A percentile compares a stretch with the other conserved stretches of the same genome.
These are phyloP conservation scores for Macrotus californicus DNA, from an alignment of 2,113 vertebrate genomes.

Conservation along the genomic window DNA sequence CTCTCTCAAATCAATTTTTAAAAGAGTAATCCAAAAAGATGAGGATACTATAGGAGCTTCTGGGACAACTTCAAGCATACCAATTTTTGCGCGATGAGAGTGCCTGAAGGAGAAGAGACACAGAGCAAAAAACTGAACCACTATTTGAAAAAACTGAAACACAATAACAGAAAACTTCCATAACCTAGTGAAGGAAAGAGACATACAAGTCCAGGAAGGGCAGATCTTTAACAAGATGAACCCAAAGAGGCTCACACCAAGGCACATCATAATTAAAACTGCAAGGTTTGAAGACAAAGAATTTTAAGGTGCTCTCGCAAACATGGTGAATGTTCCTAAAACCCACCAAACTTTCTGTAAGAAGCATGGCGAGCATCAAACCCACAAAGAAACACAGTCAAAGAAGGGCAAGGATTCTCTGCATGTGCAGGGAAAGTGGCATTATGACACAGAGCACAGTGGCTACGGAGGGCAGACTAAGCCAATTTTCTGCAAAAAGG, in stretches of 20 bases:
- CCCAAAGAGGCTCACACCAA: background rate
- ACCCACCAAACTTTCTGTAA: too few relatives aligned
- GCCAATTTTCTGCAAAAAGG: too few relatives aligned
- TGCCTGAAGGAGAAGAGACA: background rate
- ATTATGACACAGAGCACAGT: too few relatives aligned
- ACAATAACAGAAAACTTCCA: background rate
- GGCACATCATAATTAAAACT: background rate
- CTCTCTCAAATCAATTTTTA: too few relatives aligned
- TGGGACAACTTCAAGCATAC: background rate
- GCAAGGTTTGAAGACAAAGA: background rate
- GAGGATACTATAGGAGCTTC: background rate
- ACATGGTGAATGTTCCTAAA: too few relatives aligned
- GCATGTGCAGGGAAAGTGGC: too few relatives aligned
- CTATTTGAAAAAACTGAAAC: background rate
- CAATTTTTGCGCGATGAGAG: background rate
- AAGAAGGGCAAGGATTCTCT: too few relatives aligned
- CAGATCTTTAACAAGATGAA: background rate
- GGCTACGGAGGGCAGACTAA: too few relatives aligned
- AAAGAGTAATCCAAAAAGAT: background rate
- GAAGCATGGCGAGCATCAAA: too few relatives aligned
- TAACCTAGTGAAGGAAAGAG: background rate
- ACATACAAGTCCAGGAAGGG: background rate
- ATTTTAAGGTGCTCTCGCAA: background rate
- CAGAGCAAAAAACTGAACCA: background rate
- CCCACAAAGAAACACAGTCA: too few relatives aligned